These are phyloP conservation scores for Syngnathus typhle DNA, from an alignment of 2,113 vertebrate species.

Conservation along the genomic window DNA sequence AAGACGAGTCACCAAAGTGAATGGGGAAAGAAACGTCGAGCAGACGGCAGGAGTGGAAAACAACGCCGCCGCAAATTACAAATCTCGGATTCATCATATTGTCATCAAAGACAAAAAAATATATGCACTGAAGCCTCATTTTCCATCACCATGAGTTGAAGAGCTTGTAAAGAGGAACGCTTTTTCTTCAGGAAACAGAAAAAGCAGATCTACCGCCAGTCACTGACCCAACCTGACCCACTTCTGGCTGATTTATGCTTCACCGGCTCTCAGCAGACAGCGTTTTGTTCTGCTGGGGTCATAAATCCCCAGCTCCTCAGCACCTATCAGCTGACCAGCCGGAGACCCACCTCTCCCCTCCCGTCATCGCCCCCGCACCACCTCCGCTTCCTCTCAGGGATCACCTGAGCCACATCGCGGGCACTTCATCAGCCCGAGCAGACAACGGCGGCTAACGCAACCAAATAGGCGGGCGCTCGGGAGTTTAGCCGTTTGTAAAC, in stretches of 20 bases:
- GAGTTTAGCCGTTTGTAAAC: conserved; percentile 2
- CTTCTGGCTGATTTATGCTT: conserved; percentile 71
- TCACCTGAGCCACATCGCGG: background rate
- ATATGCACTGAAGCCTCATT: background rate
- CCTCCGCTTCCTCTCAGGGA: background rate
- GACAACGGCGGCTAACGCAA: background rate
- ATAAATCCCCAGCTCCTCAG: conserved; percentile 67
- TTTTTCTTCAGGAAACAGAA: background rate
- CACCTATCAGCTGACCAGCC: conserved; percentile 53
- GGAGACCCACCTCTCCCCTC: background rate
- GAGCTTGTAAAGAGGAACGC: background rate
- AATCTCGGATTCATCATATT: background rate
- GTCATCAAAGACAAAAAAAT: too few relatives aligned
- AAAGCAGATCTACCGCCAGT: conserved; percentile 46
- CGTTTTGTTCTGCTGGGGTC: conserved; percentile 65
- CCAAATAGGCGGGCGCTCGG: background rate
- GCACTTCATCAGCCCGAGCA: conserved; percentile 3
- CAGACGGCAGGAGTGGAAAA: conserved; percentile 26
- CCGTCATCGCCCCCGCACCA: background rate
- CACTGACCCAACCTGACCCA: conserved; percentile 67
- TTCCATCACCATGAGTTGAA: background rate
- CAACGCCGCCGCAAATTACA: conserved; percentile 3
- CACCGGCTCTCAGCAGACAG: conserved; percentile 55
- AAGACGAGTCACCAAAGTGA: conserved; percentile 43
- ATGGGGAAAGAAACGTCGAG: conserved; percentile 28